These are phyloP conservation scores for Neodiprion fabricii DNA, from an alignment of 1,140 invertebrate genomes.

Conservation along the genomic window DNA sequence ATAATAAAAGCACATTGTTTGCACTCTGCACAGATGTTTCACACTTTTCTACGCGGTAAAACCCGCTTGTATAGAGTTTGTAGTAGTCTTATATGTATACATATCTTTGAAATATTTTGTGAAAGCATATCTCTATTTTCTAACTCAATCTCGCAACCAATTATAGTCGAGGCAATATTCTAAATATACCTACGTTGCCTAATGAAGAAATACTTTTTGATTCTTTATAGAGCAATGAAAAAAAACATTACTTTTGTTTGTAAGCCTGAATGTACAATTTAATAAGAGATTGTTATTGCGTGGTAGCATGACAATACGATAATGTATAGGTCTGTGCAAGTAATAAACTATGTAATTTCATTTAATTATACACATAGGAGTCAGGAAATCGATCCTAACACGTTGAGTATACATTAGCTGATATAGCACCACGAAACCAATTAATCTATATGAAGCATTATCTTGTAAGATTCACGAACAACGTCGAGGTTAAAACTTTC, in stretches of 20 bases:
- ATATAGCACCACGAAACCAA: neutral
- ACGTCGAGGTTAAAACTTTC: no score
- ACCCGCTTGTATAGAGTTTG: no score
- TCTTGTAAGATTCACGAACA: neutral
- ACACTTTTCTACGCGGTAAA: no score
- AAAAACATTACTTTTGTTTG: neutral
- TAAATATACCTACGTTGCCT: neutral
- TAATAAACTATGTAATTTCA: conserved; percentile 1
- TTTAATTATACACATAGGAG: neutral
- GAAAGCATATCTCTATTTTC: neutral
- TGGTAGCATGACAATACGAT: neutral
- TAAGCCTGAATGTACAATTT: conserved; percentile 2
- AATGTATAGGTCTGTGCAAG: neutral
- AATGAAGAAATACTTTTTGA: neutral
- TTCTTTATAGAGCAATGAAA: neutral
- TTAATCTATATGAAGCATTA: neutral
- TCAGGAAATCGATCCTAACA: neutral
- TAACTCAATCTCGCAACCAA: neutral
- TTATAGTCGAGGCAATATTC: neutral
- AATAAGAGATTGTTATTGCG: neutral
- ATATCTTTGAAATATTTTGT: neutral
- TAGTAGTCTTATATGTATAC: no score
- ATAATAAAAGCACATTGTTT: no score
- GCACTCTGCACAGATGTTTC: no score
- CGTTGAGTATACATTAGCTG: neutral